Base-by-base conservation (phyloP, 2,797 vertebrate genomes). In the Neopelma chrysocephalum region DNA sequence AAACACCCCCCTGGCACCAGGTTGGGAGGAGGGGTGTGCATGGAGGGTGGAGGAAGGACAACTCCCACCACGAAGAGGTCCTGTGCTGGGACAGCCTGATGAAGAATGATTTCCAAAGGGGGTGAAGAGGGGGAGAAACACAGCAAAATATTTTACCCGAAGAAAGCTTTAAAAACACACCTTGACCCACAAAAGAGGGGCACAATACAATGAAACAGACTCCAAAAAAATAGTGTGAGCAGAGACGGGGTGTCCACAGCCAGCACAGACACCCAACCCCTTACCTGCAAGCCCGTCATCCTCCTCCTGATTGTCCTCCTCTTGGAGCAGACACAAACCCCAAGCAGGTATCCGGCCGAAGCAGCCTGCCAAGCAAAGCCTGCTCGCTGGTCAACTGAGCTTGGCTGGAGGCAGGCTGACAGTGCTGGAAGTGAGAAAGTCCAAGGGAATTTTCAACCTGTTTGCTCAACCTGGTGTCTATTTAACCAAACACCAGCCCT, bases 401-500 rank as follows among this genome's bases (percentile, higher is more conserved):
- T 1, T 18, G 76, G 47, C 65, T 25, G 62, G 47, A 34, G 48
- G 79, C 36, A 87, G 76, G 89, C 56, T 84, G 69, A 68, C 77
- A 85, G 60, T 77, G 51, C 65, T 51, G 76, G 11, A 54, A 93
- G 94, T 97, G 91, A 96, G 96, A 98, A 98, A 97, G 97, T 98
- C 97, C 97, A 98, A 91, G 75, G 58, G 64, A 72, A n/a, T 71
- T 93, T 92, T 76, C 75, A 95, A 97, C 92, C 93, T 96, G 97
- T 98, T 98, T 98, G 93, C 91, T 96, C 68, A 94, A 88, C 97
- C 96, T 98, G 96, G 98, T 98, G 58, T 98, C 98, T 95, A 95
- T 98, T 98, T 97, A 98, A 99, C 98, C 98, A 98, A 97, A 94
- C 32, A 70, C 96, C 85, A 87, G 61, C 56, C 86, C 91, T 70